These are phyloP conservation scores for Bucorvus abyssinicus DNA, from an alignment of 2,797 vertebrate genomes.

Conservation along the genomic window DNA sequence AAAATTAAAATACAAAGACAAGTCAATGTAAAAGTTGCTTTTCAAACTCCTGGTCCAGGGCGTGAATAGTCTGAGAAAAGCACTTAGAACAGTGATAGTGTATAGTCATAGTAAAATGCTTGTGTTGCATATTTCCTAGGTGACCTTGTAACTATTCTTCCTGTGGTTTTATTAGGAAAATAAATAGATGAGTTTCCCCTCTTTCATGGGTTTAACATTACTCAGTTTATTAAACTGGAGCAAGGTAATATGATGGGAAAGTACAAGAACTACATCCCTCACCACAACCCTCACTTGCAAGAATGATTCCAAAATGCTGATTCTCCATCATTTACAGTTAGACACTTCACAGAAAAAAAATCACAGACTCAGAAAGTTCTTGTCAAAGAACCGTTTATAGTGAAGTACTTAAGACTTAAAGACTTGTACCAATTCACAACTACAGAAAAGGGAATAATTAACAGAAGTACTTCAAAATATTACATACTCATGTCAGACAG, in stretches of 20 bases:
- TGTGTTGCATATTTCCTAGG: not conserved
- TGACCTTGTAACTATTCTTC: not conserved
- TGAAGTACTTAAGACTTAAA: not conserved
- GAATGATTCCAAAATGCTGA: not conserved
- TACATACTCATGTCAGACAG: not conserved
- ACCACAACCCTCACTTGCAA: not conserved
- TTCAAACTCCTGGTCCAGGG: not conserved
- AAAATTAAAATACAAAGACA: not conserved
- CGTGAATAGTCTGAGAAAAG: not conserved
- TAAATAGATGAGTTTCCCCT: not conserved
- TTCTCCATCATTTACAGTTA: not conserved
- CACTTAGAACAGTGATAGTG: rapidly evolving
- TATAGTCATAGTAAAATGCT: not conserved
- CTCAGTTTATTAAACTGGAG: not conserved
- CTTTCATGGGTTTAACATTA: not conserved
- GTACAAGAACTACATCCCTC: not conserved
- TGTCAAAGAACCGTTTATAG: not conserved
- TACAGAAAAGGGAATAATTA: not conserved
- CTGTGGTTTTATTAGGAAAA: not conserved
- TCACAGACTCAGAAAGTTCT: not conserved
- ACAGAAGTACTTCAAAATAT: not conserved
- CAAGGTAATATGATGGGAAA: not conserved
- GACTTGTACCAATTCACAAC: not conserved
- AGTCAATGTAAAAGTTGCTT: not conserved
- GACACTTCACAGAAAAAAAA: not conserved